Base-by-base conservation (phyloP, 1,140 invertebrate species). In the Heliconius melpomene region DNA sequence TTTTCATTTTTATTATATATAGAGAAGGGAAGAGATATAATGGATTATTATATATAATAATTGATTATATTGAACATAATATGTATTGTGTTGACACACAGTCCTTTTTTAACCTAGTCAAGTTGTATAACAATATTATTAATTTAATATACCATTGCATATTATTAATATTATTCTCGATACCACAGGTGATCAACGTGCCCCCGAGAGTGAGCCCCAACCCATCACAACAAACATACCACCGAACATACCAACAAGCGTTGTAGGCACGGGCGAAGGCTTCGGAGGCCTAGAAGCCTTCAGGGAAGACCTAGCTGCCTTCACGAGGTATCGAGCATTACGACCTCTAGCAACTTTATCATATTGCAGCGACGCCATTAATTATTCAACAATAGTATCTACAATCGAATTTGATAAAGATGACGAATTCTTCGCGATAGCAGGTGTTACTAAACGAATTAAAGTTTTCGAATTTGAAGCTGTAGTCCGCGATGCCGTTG, bases 371-470 rank as follows among this genome's bases (percentile, higher is more conserved):
- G 98, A 99, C 93, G 96, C 98, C 23, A 95, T 94, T 82, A 98
- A 98, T 87, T 97, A 97, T 88, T 98, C 98, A 1, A 99, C 98
- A 32, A 99, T 99, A 86, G 98, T 99, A 0, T 99, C 98, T 11
- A 98, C 98, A 84, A 99, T 99, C 84, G 98, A 99, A 93, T 99
- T 99, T 94, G 98, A 99, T 89, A 98, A 98, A 93, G 98, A 99
- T 91, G 97, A 98, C 91, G 98, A 99, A 94, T 98, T 97, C 93
- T 99, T 99, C 95, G 98, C 98, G 0, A 98, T 99, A 83, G 98
- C 98, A 66, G 98, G 99, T 20, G 98, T 99, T 2, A 99, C 98
- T 0, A 99, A 98, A 90, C 96, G 98, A 79, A 99, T 99, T 54
- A 99, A 99, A 94, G 97, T 99, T 29, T 98, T 98, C 95, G 98